Conservation (phyloP, 2,797 vertebrate genomes). For the Iguana delicatissima region DNA sequence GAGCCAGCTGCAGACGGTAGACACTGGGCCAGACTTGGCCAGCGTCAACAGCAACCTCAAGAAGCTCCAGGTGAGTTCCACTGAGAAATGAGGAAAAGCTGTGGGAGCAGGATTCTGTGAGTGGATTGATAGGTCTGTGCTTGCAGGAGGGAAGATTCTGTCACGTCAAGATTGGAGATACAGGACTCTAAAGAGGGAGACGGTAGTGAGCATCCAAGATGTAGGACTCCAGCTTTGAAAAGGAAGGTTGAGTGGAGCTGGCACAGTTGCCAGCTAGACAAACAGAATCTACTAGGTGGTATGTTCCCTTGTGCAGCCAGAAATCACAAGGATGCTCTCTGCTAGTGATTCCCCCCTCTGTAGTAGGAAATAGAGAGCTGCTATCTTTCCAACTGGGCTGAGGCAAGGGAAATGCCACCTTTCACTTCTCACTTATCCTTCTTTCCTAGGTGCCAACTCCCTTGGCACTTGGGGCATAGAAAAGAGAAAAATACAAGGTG, state of each 20-base stretch:
- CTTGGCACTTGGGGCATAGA: neutral
- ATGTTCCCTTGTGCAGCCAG: neutral
- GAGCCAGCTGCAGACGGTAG: conserved; percentile 85
- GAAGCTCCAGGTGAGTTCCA: conserved; percentile 85
- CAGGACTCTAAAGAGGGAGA: neutral
- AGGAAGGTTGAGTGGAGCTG: neutral
- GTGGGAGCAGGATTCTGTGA: neutral
- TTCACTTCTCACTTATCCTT: too few relatives aligned
- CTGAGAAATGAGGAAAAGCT: too few relatives aligned
- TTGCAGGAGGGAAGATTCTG: neutral
- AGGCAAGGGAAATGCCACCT: neutral
- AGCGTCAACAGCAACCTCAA: conserved; percentile 91
- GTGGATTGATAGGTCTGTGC: neutral
- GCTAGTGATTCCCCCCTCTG: neutral
- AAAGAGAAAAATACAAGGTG: neutral
- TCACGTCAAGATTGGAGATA: too few relatives aligned
- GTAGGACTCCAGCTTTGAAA: neutral
- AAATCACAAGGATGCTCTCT: neutral
- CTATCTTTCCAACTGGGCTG: neutral
- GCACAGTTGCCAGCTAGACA: neutral
- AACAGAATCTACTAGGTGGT: too few relatives aligned
- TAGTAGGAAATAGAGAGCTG: too few relatives aligned
- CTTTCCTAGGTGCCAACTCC: neutral
- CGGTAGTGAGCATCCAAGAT: neutral
- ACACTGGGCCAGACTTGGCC: conserved; percentile 87